Conservation (phyloP, 2,797 vertebrate species). For the Scolopax bukidnonensis region DNA sequence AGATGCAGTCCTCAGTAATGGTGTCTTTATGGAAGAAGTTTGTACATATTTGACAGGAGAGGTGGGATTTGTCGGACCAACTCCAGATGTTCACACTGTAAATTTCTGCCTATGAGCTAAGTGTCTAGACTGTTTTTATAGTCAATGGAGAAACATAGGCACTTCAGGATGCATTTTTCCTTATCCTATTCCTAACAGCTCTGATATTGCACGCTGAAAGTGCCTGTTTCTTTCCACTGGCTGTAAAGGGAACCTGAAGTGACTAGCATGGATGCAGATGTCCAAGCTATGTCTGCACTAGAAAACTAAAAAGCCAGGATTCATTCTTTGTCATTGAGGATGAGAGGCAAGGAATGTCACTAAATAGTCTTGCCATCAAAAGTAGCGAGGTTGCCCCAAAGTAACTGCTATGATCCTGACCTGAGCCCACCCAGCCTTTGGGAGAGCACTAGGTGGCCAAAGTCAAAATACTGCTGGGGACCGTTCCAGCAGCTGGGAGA, state of each 20-base stretch:
- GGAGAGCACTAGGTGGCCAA: neutral
- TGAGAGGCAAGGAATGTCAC: neutral
- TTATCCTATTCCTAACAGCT: neutral
- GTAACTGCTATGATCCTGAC: neutral
- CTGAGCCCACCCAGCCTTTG: neutral
- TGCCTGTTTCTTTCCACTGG: neutral
- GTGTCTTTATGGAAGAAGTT: neutral
- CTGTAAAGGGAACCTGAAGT: neutral
- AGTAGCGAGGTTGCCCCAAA: neutral
- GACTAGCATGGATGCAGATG: neutral
- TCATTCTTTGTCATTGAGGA: neutral
- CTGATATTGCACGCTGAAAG: neutral
- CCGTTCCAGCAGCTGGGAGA: neutral
- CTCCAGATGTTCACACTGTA: constrained; percentile 24
- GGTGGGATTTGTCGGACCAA: neutral
- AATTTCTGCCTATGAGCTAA: constrained; percentile 13
- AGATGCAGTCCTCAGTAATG: neutral
- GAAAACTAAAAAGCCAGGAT: neutral
- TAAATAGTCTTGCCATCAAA: neutral
- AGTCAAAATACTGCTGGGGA: neutral
- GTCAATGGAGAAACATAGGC: neutral
- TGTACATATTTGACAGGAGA: neutral
- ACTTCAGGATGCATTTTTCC: constrained; percentile 3
- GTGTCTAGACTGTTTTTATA: constrained; percentile 30
- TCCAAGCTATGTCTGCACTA: neutral